Conservation (phyloP, 1,140 invertebrate species). For the Eulimnadia texana region DNA sequence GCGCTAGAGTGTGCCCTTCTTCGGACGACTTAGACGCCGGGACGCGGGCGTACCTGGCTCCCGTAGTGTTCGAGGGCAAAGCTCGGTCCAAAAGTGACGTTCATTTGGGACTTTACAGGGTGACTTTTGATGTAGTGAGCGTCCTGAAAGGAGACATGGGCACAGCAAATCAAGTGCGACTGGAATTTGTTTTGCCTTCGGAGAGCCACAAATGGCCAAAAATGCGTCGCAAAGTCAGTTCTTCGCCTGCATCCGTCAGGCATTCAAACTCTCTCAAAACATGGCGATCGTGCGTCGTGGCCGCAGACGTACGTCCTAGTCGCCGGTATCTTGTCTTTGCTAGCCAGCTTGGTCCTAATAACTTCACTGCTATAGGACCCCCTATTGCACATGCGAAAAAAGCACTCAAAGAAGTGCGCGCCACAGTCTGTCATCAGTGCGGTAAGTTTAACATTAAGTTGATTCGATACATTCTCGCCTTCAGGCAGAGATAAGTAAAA, state of each 20-base stretch:
- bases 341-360: slow-evolving; percentile 44
- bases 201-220: not conserved
- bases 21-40: slow-evolving; percentile 39
- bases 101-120: slow-evolving; percentile 40
- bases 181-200: slow-evolving; percentile 29
- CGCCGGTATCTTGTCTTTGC: slow-evolving; percentile 49
- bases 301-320: slow-evolving; percentile 42
- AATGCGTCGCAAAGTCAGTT: not conserved
- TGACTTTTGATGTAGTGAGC: slow-evolving; percentile 46
- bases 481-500: too few relatives aligned
- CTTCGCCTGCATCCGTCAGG: not conserved
- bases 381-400: slow-evolving; percentile 38
- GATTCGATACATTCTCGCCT: too few relatives aligned
- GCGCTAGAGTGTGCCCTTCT: slow-evolving; percentile 35
- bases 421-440: slow-evolving; percentile 42
- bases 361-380: slow-evolving; percentile 45
- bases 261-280: not conserved
- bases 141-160: slow-evolving; percentile 41
- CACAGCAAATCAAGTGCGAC: slow-evolving; percentile 34
- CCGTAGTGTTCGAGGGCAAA: slow-evolving; percentile 46
- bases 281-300: slow-evolving; percentile 23
- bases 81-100: slow-evolving; percentile 42
- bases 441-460: slow-evolving; percentile 36
- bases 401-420: slow-evolving; percentile 35
- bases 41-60: slow-evolving; percentile 38